A percentile compares a stretch with the other conserved stretches of the same genome.
Evolutionary conservation across 2,888 invertebrate species (phyloP).

Genomic region (Drosophila fulvimacula): DNA sequence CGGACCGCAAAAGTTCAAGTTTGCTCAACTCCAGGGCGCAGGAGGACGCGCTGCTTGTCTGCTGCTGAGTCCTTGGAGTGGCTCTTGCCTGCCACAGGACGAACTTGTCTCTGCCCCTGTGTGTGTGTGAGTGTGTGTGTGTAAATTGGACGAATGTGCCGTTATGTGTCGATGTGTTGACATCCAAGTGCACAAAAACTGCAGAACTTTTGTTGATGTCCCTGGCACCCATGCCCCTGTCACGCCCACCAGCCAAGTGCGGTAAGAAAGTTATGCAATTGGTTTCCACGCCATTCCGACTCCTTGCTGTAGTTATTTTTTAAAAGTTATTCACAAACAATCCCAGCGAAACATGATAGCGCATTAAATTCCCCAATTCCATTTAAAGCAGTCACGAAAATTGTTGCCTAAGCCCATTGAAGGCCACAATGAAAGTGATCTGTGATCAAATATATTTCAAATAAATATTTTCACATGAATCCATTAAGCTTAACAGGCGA

Average conservation of each 20-base stretch:
- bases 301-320: constrained; percentile 32
- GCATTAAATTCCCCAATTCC: not conserved
- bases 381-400: constrained; percentile 1
- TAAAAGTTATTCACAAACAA: constrained; percentile 19
- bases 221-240: not conserved
- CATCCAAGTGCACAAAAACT: constrained; percentile 68
- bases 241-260: constrained; percentile 27
- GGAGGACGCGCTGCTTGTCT: constrained; percentile 62
- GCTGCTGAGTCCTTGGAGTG: constrained; percentile 64
- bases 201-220: constrained; percentile 59
- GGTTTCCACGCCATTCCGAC: constrained; percentile 24
- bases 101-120: constrained; percentile 51
- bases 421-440: not conserved
- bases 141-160: constrained; percentile 79
- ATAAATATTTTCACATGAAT: not conserved
- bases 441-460: not conserved
- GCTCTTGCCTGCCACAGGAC: constrained; percentile 45
- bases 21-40: constrained; percentile 55
- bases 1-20: constrained; percentile 76
- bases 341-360: constrained; percentile 3
- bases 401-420: constrained; percentile 16
- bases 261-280: constrained; percentile 66
- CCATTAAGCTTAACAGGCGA: not conserved
- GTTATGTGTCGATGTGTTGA: constrained; percentile 77
- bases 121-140: constrained; percentile 29